Conservation (phyloP, 1,140 invertebrate genomes). For the Sycophila sp. region DNA sequence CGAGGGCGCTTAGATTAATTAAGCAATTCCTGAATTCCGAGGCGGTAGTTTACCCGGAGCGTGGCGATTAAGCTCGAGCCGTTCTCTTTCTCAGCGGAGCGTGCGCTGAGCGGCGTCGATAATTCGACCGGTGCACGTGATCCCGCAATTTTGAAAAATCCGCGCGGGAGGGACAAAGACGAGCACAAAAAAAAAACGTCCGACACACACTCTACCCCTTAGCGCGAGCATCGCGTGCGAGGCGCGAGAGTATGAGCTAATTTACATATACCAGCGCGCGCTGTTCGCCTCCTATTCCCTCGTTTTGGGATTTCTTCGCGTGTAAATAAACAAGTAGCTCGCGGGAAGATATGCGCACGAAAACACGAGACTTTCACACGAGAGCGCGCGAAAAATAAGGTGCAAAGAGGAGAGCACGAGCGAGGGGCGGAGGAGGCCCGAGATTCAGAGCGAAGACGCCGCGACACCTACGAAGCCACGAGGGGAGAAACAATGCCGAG, state of each 20-base stretch:
- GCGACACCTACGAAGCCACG: too few species aligned
- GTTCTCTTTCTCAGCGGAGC: too few species aligned
- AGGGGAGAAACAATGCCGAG: too few species aligned
- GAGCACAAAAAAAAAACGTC: neutral
- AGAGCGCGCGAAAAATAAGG: neutral
- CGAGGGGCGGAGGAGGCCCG: neutral
- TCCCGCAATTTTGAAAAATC: neutral
- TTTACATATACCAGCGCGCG: constrained; percentile 28
- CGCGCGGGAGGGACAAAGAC: neutral
- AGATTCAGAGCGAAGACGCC: neutral
- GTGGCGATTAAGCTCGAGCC: too few species aligned
- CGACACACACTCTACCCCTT: neutral
- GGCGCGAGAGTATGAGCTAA: constrained; percentile 20
- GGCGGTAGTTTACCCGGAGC: too few species aligned
- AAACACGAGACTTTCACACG: constrained; percentile 1
- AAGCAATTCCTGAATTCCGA: too few species aligned
- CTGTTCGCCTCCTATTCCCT: neutral
- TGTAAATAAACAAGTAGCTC: constrained; percentile 6
- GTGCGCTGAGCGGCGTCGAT: too few species aligned
- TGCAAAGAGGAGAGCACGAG: neutral
- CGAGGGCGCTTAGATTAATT: too few species aligned
- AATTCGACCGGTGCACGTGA: neutral
- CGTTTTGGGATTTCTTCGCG: neutral
- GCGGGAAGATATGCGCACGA: neutral
- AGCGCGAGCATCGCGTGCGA: constrained; percentile 21